Evolutionary conservation across 1,140 invertebrate species (phyloP).

Genomic region (Pogonognathellus flavescens): DNA sequence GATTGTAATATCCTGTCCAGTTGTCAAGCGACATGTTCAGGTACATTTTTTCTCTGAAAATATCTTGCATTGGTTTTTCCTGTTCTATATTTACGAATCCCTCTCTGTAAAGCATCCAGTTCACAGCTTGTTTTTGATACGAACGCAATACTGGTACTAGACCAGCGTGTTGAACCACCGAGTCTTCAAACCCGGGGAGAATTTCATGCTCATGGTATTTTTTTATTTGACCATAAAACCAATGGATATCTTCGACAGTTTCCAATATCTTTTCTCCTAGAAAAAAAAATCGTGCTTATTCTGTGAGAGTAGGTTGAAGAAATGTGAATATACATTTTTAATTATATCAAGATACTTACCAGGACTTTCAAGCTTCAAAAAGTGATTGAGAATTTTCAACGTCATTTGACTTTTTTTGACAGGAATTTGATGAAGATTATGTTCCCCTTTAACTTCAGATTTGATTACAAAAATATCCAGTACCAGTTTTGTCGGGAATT

Average conservation of each 20-base stretch:
- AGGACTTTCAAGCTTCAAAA: background rate
- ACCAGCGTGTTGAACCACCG: slow-evolving; percentile 72
- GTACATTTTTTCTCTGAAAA: slow-evolving; percentile 64
- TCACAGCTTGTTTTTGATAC: slow-evolving; percentile 78
- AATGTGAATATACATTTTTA: too few relatives aligned
- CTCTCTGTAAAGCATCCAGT: slow-evolving; percentile 80
- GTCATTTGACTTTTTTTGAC: background rate
- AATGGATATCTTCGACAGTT: slow-evolving; percentile 69
- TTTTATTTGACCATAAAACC: slow-evolving; percentile 71
- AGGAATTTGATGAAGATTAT: background rate
- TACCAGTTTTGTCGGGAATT: background rate
- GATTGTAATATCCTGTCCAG: slow-evolving; percentile 72
- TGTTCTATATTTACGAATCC: background rate
- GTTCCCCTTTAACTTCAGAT: background rate
- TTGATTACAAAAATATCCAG: background rate
- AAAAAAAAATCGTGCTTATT: too few relatives aligned
- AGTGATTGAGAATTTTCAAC: background rate
- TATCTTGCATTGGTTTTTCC: slow-evolving; percentile 24
- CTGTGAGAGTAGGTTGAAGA: too few relatives aligned
- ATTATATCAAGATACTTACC: background rate
- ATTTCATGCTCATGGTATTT: slow-evolving; percentile 69
- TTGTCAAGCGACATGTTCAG: slow-evolving; percentile 58
- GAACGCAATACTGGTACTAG: slow-evolving; percentile 74
- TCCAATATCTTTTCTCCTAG: background rate
- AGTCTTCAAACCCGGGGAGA: slow-evolving; percentile 68